These are phyloP conservation scores for Serranus cabrilla DNA, from an alignment of 2,797 vertebrate genomes.

Conservation along the genomic window DNA sequence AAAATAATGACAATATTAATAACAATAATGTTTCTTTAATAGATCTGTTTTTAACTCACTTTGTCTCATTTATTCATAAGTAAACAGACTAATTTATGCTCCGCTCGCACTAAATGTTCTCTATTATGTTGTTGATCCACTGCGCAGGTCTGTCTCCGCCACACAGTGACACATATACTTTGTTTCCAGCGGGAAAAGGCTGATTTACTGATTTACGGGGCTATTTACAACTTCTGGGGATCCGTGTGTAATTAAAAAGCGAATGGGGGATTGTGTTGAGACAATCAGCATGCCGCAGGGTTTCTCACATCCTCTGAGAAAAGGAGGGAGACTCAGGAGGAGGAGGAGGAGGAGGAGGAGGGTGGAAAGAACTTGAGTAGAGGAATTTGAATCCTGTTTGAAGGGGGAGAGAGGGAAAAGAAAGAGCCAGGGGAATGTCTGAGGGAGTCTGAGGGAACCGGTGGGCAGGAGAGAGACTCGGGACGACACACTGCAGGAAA, in stretches of 20 bases:
- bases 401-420: slow-evolving; percentile 63
- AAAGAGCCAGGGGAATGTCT: slow-evolving; percentile 51
- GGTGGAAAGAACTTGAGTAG: slow-evolving; percentile 80
- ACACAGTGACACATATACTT: slow-evolving; percentile 12
- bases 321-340: slow-evolving; percentile 54
- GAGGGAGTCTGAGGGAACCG: slow-evolving; percentile 61
- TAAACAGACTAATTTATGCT: neutral
- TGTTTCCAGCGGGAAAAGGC: slow-evolving; percentile 39
- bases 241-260: slow-evolving; percentile 71
- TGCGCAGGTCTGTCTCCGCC: neutral
- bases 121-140: neutral
- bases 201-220: slow-evolving; percentile 43
- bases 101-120: neutral
- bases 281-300: slow-evolving; percentile 73
- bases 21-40: too few species aligned
- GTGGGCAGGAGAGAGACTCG: slow-evolving; percentile 53
- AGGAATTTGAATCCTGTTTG: slow-evolving; percentile 86
- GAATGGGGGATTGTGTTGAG: slow-evolving; percentile 70
- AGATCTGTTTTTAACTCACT: neutral
- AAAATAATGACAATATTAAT: too few species aligned
- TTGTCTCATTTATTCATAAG: neutral
- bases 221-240: slow-evolving; percentile 53
- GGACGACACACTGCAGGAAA: slow-evolving; percentile 48
- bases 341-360: slow-evolving; percentile 61
- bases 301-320: slow-evolving; percentile 74